Evolutionary conservation across 2,888 invertebrate genomes (phyloP), one percentile per base, ranked within the genome.

Genomic region (Scaptomyza parva): DNA sequence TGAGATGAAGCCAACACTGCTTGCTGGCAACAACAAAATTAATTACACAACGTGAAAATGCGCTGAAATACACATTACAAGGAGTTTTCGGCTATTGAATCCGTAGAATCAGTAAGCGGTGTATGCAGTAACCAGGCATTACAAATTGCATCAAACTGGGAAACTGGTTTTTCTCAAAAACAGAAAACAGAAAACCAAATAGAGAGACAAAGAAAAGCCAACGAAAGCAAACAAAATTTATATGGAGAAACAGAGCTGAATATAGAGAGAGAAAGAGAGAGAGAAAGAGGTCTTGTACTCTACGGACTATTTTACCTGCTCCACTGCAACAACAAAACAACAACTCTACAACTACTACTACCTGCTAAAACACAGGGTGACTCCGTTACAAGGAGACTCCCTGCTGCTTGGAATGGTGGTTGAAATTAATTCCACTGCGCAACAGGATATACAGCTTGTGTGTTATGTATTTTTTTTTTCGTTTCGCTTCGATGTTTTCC

Each of bases 21-120:
- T 51, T 54, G 39, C 28, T 51, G 26, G 48, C 39, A 35, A 58
- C n/a, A n/a, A 39, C 47, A 58, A 78, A 78, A 82, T 88, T 88
- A 82, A 82, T 86, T 88, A 86, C 53, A 63, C 45, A 70, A 84
- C 66, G 81, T 86, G 87, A 84, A 82, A 82, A 88, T 74, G 88
- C 78, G 88, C 64, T 55, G 76, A 79, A 67, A 63, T 65, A 64
- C 54, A 70, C n/a, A n/a, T n/a, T n/a, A n/a, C n/a, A n/a, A n/a
- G n/a, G n/a, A n/a, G 37, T 74, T 69, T 69, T 65, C 59, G 70
- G 51, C 63, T 69, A 75, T 65, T 64, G 53, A 55, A 61, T n/a
- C n/a, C n/a, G n/a, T n/a, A n/a, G n/a, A 77, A 77, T 59, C 45
- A 50, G 28, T 28, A 9, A 28, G 28, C 28, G n/a, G n/a, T n/a